phyloP scores from a whole-genome alignment of 2,888 invertebrate species.

The Chydorus sphaericus region DNA sequence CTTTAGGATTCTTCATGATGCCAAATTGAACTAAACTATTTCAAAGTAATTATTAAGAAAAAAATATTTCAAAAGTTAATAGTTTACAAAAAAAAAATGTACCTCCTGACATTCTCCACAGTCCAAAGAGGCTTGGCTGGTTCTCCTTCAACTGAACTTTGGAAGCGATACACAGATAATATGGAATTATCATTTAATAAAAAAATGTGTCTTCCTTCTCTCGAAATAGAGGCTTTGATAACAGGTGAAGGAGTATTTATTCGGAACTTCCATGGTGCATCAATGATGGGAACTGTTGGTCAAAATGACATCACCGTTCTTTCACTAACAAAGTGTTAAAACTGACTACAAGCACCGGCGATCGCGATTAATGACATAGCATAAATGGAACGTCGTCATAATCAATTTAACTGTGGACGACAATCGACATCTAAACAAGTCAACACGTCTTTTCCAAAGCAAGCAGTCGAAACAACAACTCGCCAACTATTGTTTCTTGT shows the following conservation, averaged over 20 bases:
- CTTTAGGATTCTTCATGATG: constrained; percentile 8
- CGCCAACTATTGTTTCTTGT: too few relatives aligned
- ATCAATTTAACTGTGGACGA: too few relatives aligned
- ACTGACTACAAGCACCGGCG: too few relatives aligned
- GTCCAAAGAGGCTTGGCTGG: neutral
- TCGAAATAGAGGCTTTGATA: neutral
- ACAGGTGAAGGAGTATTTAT: neutral
- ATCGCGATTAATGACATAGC: too few relatives aligned
- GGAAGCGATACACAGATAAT: neutral
- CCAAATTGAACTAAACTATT: neutral
- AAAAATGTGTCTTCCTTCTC: neutral
- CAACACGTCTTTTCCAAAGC: too few relatives aligned
- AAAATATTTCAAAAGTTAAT: neutral
- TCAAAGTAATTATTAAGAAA: neutral
- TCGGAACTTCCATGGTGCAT: too few relatives aligned
- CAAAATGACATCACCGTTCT: too few relatives aligned
- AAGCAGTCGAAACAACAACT: too few relatives aligned
- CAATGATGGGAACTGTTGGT: too few relatives aligned
- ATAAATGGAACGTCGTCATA: too few relatives aligned
- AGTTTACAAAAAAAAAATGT: neutral
- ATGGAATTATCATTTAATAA: neutral
- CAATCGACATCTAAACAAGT: too few relatives aligned
- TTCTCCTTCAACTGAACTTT: neutral
- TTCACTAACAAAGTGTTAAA: too few relatives aligned
- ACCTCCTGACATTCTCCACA: neutral